These are phyloP conservation scores for Atta colombica DNA, from an alignment of 1,140 invertebrate genomes.

Conservation along the genomic window DNA sequence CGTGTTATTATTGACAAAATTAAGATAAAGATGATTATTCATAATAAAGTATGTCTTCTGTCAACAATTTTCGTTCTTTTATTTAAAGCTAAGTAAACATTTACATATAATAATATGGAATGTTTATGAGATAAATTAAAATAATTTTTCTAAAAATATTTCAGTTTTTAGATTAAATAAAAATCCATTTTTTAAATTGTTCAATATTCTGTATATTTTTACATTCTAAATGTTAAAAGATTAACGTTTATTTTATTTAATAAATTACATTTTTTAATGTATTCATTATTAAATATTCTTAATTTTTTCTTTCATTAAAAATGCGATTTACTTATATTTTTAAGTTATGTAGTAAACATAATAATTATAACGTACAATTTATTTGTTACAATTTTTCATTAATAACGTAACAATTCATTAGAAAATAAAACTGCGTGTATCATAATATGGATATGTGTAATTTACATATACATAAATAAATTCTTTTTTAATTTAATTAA, in stretches of 20 bases:
- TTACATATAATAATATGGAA: background rate
- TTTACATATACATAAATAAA: too few species aligned
- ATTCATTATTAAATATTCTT: background rate
- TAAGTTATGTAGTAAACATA: background rate
- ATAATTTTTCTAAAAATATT: constrained; percentile 3
- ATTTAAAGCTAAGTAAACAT: constrained; percentile 20
- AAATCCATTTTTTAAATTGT: constrained; percentile 26
- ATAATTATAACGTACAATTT: background rate
- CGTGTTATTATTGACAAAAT: constrained; percentile 46
- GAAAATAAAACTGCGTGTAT: background rate
- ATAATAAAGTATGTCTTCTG: constrained; percentile 51
- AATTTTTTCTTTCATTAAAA: constrained; percentile 6
- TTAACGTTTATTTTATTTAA: background rate
- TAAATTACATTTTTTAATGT: background rate
- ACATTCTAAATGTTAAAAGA: background rate
- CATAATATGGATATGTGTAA: background rate
- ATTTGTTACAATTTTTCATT: background rate
- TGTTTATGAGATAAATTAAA: constrained; percentile 11
- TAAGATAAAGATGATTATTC: constrained; percentile 61
- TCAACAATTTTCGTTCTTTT: constrained; percentile 20
- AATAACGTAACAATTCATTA: background rate
- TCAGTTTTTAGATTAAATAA: constrained; percentile 2
- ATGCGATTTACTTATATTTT: background rate
- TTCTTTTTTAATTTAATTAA: too few species aligned
- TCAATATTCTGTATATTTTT: background rate